phyloP scores from a whole-genome alignment of 2,113 vertebrate genomes.

The Ammospiza caudacuta region DNA sequence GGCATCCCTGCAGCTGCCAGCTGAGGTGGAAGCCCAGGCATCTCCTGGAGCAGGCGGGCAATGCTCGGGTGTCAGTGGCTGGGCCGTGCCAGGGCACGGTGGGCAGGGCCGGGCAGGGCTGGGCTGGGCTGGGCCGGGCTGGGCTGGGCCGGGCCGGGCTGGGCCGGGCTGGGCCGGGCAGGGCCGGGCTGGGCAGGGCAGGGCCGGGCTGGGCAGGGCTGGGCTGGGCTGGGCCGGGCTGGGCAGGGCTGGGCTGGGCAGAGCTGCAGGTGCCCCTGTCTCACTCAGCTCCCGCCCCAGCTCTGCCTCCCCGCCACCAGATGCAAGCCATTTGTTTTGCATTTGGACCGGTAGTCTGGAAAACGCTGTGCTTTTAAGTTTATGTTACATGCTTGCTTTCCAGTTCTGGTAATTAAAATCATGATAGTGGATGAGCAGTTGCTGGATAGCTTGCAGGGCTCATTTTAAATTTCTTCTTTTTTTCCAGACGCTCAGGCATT shows the following conservation, averaged over 20 bases:
- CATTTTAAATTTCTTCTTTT: not conserved
- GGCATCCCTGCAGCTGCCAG: not conserved
- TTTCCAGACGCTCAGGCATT: not conserved
- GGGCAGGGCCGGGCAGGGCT: no score
- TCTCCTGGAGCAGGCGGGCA: not conserved
- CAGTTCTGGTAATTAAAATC: constrained; percentile 46
- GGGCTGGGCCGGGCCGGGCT: no score
- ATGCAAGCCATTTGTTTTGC: not conserved
- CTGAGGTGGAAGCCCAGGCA: not conserved
- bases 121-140: no score
- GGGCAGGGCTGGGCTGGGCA: not conserved
- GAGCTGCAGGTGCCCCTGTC: not conserved
- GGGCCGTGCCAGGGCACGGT: not conserved
- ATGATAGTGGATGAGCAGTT: constrained; percentile 11
- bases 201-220: no score
- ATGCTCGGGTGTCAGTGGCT: not conserved
- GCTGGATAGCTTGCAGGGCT: not conserved
- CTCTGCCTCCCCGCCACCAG: not conserved
- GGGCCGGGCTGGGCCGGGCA: no score
- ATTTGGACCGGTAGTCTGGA: not conserved
- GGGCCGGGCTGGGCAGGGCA: no score
- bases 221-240: not conserved
- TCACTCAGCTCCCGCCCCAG: not conserved
- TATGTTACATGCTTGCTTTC: constrained; percentile 19
- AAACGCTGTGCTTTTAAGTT: constrained; percentile 2